A percentile compares a stretch with the other conserved stretches of the same genome.
Evolutionary conservation across 2,888 invertebrate species (phyloP).

Genomic region (Chydorus sphaericus): DNA sequence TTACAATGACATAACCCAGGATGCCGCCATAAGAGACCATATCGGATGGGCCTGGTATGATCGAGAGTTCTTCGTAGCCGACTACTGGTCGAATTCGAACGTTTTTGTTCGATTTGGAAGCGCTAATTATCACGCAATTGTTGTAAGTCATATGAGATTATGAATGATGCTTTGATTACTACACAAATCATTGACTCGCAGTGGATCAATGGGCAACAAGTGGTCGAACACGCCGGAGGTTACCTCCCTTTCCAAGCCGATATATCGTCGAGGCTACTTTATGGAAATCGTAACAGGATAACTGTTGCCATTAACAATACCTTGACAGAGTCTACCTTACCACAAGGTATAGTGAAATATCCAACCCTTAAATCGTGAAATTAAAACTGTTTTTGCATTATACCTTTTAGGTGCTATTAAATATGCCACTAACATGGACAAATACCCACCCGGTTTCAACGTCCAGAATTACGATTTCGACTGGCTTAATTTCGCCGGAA

Average conservation of each 20-base stretch:
- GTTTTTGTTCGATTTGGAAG: constrained; percentile 83
- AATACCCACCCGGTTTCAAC: constrained; percentile 30
- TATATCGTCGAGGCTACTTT: constrained; percentile 49
- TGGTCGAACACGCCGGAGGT: constrained; percentile 77
- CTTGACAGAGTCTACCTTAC: constrained; percentile 67
- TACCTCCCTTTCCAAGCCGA: constrained; percentile 90
- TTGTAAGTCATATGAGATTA: constrained; percentile 40
- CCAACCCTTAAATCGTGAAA: neutral
- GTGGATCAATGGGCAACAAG: constrained; percentile 78
- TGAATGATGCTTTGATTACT: constrained; percentile 5
- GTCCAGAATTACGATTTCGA: constrained; percentile 78
- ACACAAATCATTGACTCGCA: too few species aligned
- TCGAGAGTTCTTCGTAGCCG: constrained; percentile 69
- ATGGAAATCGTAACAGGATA: constrained; percentile 48
- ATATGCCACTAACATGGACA: constrained; percentile 22
- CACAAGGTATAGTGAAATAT: constrained; percentile 51
- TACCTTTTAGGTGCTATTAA: constrained; percentile 20
- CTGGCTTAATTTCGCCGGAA: constrained; percentile 97
- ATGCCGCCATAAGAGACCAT: constrained; percentile 65
- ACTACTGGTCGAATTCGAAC: constrained; percentile 47
- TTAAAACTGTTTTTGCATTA: neutral
- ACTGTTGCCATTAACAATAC: constrained; percentile 93
- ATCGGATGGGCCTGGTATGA: constrained; percentile 96
- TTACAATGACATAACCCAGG: constrained; percentile 85
- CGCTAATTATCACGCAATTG: constrained; percentile 79